Evolutionary conservation across 1,140 invertebrate genomes (phyloP), one percentile per base, ranked within the genome.

Genomic region (Steinernema khuongi): DNA sequence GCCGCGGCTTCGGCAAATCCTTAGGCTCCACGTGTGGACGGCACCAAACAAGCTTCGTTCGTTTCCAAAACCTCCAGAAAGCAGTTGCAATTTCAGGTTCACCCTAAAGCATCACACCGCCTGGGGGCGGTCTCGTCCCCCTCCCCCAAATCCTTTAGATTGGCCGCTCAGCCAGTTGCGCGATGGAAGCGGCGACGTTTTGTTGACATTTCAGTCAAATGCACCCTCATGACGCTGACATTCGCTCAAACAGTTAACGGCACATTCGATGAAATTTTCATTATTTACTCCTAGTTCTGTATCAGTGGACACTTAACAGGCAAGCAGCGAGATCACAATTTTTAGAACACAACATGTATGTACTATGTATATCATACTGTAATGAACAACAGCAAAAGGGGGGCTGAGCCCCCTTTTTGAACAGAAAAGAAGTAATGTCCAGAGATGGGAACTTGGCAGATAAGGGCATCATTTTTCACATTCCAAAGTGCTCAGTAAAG

Each of bases 91-190:
- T 60, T 60, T 60, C 22, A 22, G 50, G 50, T 60, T n/a, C 14
- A 60, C 14, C 50, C 50, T 60, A 26, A 22, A 60, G 50, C 50
- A 60, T 60, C 50, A 60, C 50, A 7, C 50, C 4, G 50, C 50
- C 11, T 22, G 50, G 50, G 50, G 50, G 50, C 50, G 50, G 50
- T 60, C 50, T n/a, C n/a, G n/a, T n/a, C n/a, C n/a, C n/a, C n/a
- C n/a, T n/a, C n/a, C n/a, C n/a, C 50, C 11, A 60, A 60, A 60
- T 60, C 50, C 19, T 26, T 60, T 60, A 60, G 22, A 60, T 60
- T 60, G 50, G 50, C 50, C 19, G 50, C 26, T 22, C 50, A 60
- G 26, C n/a, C 7, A 41, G 36, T 60, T 60, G 11, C 50, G 50
- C 50, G 50, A 60, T 26, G 4, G 19, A 60, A 22, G 7, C 7